phyloP scores from a whole-genome alignment of 2,888 invertebrate species.

The Patella ulyssiponensis region DNA sequence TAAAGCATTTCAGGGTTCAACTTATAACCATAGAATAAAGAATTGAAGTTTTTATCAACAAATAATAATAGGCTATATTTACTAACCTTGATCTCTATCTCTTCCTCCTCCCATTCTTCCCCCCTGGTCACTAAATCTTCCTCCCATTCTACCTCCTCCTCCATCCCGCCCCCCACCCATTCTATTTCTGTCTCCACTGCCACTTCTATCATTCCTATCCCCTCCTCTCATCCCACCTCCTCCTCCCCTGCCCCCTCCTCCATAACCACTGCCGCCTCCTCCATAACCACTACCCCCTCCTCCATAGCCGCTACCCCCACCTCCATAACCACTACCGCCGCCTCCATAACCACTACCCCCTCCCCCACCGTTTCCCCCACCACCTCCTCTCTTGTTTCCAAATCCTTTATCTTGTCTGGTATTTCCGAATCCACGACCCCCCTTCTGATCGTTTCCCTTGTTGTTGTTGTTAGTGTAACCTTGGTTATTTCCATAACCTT shows the following conservation, averaged over 20 bases:
- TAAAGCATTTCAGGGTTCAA: too few species aligned
- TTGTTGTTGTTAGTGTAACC: not conserved
- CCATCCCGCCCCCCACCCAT: not conserved
- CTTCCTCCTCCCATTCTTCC: conserved; percentile 3
- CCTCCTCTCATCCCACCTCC: not conserved
- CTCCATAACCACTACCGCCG: too few species aligned
- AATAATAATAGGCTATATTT: too few species aligned
- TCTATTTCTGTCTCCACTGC: not conserved
- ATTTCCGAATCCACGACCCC: not conserved
- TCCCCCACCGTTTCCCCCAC: not conserved
- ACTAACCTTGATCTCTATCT: not conserved
- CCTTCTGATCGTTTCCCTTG: not conserved
- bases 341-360: not conserved
- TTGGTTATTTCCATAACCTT: not conserved
- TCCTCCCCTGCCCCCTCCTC: not conserved
- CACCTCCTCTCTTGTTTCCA: not conserved
- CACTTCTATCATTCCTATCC: not conserved
- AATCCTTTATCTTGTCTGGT: not conserved
- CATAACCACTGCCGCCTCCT: not conserved
- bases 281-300: too few species aligned
- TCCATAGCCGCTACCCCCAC: not conserved
- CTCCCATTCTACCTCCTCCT: not conserved
- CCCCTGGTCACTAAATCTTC: not conserved
- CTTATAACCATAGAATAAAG: too few species aligned
- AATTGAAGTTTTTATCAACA: too few species aligned